Conservation (phyloP, 2,113 vertebrate genomes). For the Oplegnathus fasciatus region DNA sequence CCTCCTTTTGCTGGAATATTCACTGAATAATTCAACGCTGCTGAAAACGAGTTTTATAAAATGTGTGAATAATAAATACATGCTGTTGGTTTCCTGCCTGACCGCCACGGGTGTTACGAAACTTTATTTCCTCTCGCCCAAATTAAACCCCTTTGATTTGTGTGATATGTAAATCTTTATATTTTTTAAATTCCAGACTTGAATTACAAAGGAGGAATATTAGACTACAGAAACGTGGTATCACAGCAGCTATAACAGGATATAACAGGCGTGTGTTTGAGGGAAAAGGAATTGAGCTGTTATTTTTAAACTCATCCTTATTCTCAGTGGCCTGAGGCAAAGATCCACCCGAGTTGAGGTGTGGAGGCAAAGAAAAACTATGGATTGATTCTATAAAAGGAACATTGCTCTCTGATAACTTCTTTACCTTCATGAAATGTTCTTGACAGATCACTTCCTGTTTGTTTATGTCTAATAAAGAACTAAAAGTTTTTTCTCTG, state of each 20-base stretch:
- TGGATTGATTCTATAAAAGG: constrained; percentile 34
- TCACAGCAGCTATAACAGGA: background rate
- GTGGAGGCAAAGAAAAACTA: constrained; percentile 35
- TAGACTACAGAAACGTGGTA: background rate
- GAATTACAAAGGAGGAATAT: constrained; percentile 32
- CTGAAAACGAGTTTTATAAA: constrained; percentile 77
- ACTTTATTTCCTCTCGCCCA: constrained; percentile 46
- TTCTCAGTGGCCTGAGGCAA: constrained; percentile 32
- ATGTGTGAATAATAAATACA: constrained; percentile 81
- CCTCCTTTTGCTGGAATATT: constrained; percentile 79
- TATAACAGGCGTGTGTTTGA: background rate
- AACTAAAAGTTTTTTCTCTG: constrained; percentile 14
- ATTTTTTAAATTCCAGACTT: background rate
- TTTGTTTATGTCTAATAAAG: background rate
- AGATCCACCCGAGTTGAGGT: constrained; percentile 49
- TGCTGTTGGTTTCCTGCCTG: constrained; percentile 69
- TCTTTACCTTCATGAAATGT: constrained; percentile 21
- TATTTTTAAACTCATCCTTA: constrained; percentile 31
- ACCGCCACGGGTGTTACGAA: constrained; percentile 42
- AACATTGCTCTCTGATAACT: constrained; percentile 33
- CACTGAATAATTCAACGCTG: constrained; percentile 82
- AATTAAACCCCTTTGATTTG: constrained; percentile 52
- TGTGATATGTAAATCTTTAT: constrained; percentile 29
- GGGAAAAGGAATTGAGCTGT: constrained; percentile 8
- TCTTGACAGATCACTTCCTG: background rate